phyloP scores from a whole-genome alignment of 2,113 vertebrate genomes.

The Cyprinodon variegatus region DNA sequence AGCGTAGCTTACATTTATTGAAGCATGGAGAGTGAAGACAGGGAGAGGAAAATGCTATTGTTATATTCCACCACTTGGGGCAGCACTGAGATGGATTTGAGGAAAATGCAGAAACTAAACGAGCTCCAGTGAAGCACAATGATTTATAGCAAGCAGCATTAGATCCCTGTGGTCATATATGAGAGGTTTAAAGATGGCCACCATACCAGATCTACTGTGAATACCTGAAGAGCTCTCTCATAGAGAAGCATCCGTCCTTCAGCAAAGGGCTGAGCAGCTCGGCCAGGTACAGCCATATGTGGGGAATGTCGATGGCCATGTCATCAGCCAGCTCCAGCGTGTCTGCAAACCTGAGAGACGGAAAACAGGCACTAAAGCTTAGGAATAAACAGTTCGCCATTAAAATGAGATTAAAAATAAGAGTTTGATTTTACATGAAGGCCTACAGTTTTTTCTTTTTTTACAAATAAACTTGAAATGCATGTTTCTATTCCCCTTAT shows the following conservation, averaged over 20 bases:
- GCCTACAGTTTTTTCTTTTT: background rate
- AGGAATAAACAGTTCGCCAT: background rate
- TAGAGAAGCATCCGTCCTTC: constrained; percentile 93
- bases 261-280: constrained; percentile 92
- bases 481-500: too few relatives aligned
- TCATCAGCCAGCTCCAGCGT: constrained; percentile 95
- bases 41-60: too few relatives aligned
- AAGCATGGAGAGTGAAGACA: too few relatives aligned
- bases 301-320: constrained; percentile 98
- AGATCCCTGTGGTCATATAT: background rate
- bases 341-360: constrained; percentile 85
- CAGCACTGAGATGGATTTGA: too few relatives aligned
- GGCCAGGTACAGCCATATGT: constrained; percentile 97
- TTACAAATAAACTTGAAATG: background rate
- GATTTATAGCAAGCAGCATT: too few relatives aligned
- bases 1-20: too few relatives aligned
- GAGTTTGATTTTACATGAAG: background rate
- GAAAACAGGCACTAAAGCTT: background rate
- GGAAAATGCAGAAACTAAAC: too few relatives aligned
- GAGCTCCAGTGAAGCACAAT: too few relatives aligned
- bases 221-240: constrained; percentile 95
- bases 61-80: too few relatives aligned
- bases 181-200: background rate
- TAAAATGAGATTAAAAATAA: background rate
- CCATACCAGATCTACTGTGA: constrained; percentile 12